A percentile compares a stretch with the other conserved stretches of the same genome.
phyloP scores from a whole-genome alignment of 2,113 vertebrate genomes.

The Pachypanchax playfairii region DNA sequence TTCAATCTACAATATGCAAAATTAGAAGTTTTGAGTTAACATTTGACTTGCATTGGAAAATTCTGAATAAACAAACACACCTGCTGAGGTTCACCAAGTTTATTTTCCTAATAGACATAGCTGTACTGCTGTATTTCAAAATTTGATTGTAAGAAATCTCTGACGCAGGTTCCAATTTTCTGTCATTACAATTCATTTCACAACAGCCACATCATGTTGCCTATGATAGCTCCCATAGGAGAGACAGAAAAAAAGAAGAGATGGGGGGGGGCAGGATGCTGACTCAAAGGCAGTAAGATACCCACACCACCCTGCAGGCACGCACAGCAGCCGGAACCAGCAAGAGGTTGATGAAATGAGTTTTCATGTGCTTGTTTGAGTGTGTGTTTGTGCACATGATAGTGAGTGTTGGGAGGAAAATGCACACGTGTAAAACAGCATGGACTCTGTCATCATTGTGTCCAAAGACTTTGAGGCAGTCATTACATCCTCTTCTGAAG shows the following conservation, averaged over 20 bases:
- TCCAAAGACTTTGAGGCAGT: constrained; percentile 58
- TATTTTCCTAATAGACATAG: no score
- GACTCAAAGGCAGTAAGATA: constrained; percentile 27
- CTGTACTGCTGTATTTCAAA: not conserved
- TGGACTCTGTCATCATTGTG: constrained; percentile 49
- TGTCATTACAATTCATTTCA: constrained; percentile 13
- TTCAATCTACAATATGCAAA: no score
- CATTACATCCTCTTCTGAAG: constrained; percentile 62
- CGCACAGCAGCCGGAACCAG: constrained; percentile 47
- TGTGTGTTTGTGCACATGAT: not conserved
- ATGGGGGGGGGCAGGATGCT: not conserved
- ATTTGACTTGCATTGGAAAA: no score
- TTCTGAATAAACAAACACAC: no score
- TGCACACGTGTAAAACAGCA: constrained; percentile 40
- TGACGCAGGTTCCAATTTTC: not conserved
- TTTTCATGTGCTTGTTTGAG: constrained; percentile 7
- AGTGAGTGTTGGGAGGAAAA: constrained; percentile 4
- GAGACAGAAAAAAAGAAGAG: not conserved
- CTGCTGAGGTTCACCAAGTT: no score
- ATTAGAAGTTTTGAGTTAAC: no score
- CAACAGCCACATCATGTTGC: not conserved
- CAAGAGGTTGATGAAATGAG: constrained; percentile 32
- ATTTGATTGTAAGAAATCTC: not conserved
- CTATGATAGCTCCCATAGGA: not conserved
- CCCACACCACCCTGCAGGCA: constrained; percentile 29